Conservation (phyloP, 2,888 invertebrate species). For the Cephus rjabovi region DNA sequence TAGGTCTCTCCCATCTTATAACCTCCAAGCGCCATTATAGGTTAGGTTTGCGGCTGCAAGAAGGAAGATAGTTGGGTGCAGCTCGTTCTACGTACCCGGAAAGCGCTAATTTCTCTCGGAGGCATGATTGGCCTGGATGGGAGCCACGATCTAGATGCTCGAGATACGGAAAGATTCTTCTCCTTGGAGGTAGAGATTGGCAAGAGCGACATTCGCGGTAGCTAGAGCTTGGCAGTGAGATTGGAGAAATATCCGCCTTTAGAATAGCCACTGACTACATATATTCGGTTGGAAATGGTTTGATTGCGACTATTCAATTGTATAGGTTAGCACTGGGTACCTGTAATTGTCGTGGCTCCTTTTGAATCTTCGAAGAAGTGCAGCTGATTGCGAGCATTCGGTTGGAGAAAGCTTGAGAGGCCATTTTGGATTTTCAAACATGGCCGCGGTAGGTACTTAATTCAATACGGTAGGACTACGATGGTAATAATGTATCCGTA, state of each 20-base stretch:
- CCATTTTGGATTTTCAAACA: background rate
- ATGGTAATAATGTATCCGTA: background rate
- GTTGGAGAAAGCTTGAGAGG: background rate
- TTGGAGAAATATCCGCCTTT: background rate
- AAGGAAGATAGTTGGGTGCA: background rate
- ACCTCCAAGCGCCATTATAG: background rate
- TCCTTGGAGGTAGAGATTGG: background rate
- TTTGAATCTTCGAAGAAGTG: background rate
- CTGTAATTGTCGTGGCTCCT: background rate
- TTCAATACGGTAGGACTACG: background rate
- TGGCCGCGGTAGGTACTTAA: background rate
- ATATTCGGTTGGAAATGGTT: background rate
- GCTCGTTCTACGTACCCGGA: slow-evolving; percentile 16
- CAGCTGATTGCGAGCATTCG: background rate
- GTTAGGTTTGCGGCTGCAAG: background rate
- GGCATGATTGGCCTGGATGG: slow-evolving; percentile 37
- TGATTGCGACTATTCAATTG: background rate
- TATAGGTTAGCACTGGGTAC: background rate
- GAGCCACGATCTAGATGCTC: slow-evolving; percentile 26
- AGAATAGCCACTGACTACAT: background rate
- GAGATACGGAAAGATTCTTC: background rate
- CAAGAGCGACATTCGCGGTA: background rate
- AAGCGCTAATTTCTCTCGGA: slow-evolving; percentile 32
- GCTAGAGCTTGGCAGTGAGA: background rate
- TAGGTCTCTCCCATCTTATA: background rate